These are phyloP conservation scores for Todiramphus chloris DNA, from an alignment of 2,113 vertebrate genomes.

Conservation along the genomic window DNA sequence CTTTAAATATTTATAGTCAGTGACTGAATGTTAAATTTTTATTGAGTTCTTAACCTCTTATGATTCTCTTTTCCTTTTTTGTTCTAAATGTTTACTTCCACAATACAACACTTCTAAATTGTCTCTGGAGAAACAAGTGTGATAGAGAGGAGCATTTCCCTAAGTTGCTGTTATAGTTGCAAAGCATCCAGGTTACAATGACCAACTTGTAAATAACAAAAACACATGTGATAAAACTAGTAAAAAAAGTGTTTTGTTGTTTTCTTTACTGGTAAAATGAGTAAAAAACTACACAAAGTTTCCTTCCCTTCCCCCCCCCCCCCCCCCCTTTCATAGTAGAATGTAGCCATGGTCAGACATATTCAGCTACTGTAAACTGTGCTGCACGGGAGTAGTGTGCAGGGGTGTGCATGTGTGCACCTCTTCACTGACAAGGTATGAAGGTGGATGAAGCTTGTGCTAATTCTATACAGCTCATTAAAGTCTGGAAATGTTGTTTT, in stretches of 20 bases:
- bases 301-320: not conserved
- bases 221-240: not conserved
- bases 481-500: not conserved
- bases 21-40: conserved; percentile 17
- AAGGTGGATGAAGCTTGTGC: not conserved
- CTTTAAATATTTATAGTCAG: conserved; percentile 25
- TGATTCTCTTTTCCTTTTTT: not conserved
- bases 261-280: not conserved
- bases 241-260: too few species aligned
- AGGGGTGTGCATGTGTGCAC: rapidly evolving
- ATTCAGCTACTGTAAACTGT: not conserved
- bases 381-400: rapidly evolving
- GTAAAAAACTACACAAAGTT: rapidly evolving
- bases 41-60: conserved; percentile 19
- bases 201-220: not conserved
- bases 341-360: not conserved
- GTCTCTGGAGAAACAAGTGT: not conserved
- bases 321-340: not conserved
- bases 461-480: not conserved
- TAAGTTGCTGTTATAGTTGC: not conserved
- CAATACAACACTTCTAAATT: conserved; percentile 9
- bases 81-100: conserved; percentile 34
- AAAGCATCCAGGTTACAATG: not conserved
- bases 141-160: not conserved
- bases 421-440: not conserved